Base-by-base conservation (phyloP, 2,797 vertebrate species). In the Gallinago solitaria region DNA sequence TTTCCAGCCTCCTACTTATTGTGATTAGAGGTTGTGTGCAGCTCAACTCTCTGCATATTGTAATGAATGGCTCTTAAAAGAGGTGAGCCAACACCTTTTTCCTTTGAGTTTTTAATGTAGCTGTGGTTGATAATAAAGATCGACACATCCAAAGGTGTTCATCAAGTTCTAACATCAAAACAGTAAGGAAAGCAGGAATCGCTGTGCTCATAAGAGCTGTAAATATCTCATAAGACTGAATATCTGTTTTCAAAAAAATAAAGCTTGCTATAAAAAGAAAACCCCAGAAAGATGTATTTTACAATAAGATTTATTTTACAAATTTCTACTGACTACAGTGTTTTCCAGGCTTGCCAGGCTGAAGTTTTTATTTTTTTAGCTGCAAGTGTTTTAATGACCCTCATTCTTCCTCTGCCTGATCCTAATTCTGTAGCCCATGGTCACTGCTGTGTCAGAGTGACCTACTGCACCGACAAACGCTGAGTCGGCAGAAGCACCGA, bases 181-280 rank as follows among this genome's bases (percentile, higher is more conserved):
- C 68, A 85, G 77, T 77, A 65, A 59, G 80, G 81, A 82, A 74
- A 93, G 54, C 59, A 91, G 70, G 75, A 94, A 94, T 83, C 0
- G 0, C 77, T 85, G 70, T 87, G 48, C 74, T 93, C 6, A 0
- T 84, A 95, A 95, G 56, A 92, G 81, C 63, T 84, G 91, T 93
- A 96, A 93, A 97, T 97, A 93, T 90, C 85, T 90, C 1, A 0
- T 77, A 76, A 92, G 93, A 77, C n/a, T 80, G 78, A 86, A 67
- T 79, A 95, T 91, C 61, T 96, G 47, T 95, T 97, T 86, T 59
- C 13, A 64, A 87, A 93, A 93, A 95, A 94, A 70, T 63, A 94
- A 93, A 90, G 48, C 64, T 89, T 91, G 64, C 70, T 89, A 69
- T 96, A 78, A 89, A 95, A 89, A 76, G 45, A 73, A 89, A 90